Conservation (phyloP, 2,888 invertebrate species). For the Julus scanicus region DNA sequence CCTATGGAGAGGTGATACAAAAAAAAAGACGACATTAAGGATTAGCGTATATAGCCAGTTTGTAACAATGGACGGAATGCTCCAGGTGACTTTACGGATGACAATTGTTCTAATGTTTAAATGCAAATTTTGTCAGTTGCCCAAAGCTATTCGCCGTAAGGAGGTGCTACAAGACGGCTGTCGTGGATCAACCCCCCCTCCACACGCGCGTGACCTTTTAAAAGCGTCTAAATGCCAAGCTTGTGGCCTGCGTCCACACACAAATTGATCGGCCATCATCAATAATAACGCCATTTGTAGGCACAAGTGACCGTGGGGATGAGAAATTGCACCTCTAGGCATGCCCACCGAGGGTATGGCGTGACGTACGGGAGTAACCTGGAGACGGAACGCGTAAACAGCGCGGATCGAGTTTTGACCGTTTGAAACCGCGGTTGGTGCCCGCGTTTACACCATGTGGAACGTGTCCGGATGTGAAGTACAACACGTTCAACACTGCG, state of each 20-base stretch:
- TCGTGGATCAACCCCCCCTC: neutral
- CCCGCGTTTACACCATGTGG: neutral
- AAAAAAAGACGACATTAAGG: neutral
- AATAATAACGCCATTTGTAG: conserved; percentile 21
- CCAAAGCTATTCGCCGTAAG: neutral
- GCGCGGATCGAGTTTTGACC: neutral
- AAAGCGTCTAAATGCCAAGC: neutral
- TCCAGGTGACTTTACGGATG: neutral
- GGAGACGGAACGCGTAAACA: conserved; percentile 19
- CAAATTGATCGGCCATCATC: neutral
- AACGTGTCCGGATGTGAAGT: conserved; percentile 32
- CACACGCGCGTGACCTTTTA: neutral
- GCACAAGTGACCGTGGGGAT: neutral
- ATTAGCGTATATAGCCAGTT: neutral
- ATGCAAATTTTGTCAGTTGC: neutral
- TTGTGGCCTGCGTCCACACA: neutral
- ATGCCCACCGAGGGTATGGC: neutral
- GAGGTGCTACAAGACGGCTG: neutral
- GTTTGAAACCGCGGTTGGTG: neutral
- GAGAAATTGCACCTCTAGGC: neutral
- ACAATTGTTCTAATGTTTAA: neutral
- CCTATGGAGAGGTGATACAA: neutral
- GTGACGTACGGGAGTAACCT: neutral
- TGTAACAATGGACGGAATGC: neutral
- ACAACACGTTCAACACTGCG: neutral